Evolutionary conservation across 2,113 vertebrate genomes (phyloP), one percentile per base, ranked within the genome.

Genomic region (Pollimyrus isidori): DNA sequence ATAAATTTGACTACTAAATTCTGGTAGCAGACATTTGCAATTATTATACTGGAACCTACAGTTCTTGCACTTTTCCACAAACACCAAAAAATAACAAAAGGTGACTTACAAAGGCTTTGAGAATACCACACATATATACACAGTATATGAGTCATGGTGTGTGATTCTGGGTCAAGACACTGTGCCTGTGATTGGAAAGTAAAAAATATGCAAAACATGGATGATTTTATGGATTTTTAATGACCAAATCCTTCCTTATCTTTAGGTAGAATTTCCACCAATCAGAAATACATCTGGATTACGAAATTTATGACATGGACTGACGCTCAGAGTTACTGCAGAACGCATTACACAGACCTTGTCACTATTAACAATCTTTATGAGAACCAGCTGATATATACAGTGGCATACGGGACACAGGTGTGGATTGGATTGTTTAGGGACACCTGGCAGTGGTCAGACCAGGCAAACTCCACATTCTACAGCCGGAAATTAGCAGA

Each of bases 391-490:
- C 21, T 13, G 1, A 53, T 82, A 53, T 10, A 46, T 2, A 56
- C 13, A 7, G 26, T 26, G 17, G 39, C 15, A 42, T 0, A 4
- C 7, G 65, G 3, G 13, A 13, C 3, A 4, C 2, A 0, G n/a
- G 69, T 50, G 10, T 89, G 88, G 88, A 89, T 89, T 53, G 90
- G 90, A 39, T n/a, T 90, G 21, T 90, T 58, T 88, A 87, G 7
- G 45, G 69, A 82, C 13, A 7, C 73, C 83, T 90, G 90, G 90
- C 56, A 58, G 7, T 90, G 90, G 90, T 89, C 83, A 35, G 90
- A 89, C 26, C n/a, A 56, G 62, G 53, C 39, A 1, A 87, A 76
- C 21, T 82, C 90, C 45, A 86, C 88, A 53, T 90, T 89, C 65
- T 65, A 48, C 11, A 56, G 89, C 49, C 87, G 90, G 90, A 87